Evolutionary conservation across 1,140 invertebrate species (phyloP), one percentile per base, ranked within the genome.

Genomic region (Drosophila setifemur): DNA sequence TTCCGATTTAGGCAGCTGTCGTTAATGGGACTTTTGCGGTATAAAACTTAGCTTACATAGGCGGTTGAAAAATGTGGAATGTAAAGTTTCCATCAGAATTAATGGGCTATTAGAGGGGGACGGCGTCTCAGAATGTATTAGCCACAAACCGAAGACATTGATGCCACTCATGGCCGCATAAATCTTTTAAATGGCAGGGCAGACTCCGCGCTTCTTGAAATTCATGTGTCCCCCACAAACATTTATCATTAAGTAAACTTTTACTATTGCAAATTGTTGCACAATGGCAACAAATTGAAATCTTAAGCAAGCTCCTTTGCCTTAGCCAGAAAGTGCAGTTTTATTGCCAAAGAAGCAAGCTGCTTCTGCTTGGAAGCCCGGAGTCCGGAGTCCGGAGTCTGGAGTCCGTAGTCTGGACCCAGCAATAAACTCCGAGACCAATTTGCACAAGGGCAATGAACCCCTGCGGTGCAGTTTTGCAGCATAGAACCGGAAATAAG

Each of bases 381-480:
- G 42, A 53, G 44, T 11, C 4, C 11, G 21, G 14, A 55, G 72
- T 53, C 63, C 21, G 31, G 9, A 45, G 58, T 49, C 25, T 18
- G 42, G 9, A 48, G 55, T 60, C 33, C 35, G 23, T 5, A 8
- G 45, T 39, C 33, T 25, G 48, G 50, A 57, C 31, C 12, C 42
- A 57, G 81, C 81, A 68, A 85, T 85, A 85, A 85, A 85, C 71
- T 75, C 49, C 19, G 54, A 81, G 82, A 86, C 81, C 81, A 85
- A 85, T 85, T 85, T 85, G 81, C 82, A 86, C 81, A 85, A 85
- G 81, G 81, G 87, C 81, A 78, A 86, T 85, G 81, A 85, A 85
- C 81, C 81, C 81, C 81, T 85, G 81, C 54, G 81, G 81, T 86
- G 81, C 82, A 85, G 75, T 83, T 72, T 79, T 66, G 81, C 75